Percentiles rank a stretch among this genome's conserved stretches.
Conservation (phyloP, 2,888 invertebrate species). For the Coenonympha glycerion region DNA sequence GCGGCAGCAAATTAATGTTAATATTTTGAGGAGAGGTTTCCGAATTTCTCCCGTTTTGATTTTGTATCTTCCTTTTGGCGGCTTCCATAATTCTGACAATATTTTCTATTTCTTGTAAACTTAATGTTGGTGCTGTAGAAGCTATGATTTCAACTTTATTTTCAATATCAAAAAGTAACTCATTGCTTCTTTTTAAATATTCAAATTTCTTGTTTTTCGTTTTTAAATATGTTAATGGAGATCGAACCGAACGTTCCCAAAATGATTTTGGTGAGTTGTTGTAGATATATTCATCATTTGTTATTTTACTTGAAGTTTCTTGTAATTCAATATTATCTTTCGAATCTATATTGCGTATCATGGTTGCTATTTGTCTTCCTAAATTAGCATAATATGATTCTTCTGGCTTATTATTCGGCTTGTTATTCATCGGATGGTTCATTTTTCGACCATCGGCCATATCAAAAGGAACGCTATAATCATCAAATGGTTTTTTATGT, state of each 20-base stretch:
- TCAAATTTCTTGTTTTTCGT: constrained; percentile 34
- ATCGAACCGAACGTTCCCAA: constrained; percentile 63
- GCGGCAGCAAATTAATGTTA: constrained; percentile 48
- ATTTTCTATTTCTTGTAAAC: constrained; percentile 57
- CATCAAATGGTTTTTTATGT: constrained; percentile 15
- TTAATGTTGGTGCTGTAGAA: constrained; percentile 40
- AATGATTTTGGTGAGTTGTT: constrained; percentile 49
- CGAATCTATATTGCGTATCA: constrained; percentile 50
- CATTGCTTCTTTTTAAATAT: constrained; percentile 42
- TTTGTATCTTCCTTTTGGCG: constrained; percentile 26
- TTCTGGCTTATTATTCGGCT: constrained; percentile 34
- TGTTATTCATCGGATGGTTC: constrained; percentile 25
- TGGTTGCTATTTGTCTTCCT: constrained; percentile 60
- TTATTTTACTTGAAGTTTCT: constrained; percentile 28
- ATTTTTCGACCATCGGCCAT: constrained; percentile 20
- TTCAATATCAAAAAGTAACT: constrained; percentile 55
- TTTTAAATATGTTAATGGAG: constrained; percentile 41
- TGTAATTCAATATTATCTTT: constrained; percentile 43
- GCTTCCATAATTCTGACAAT: constrained; percentile 46
- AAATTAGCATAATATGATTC: constrained; percentile 53
- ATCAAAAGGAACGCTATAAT: constrained; percentile 21
- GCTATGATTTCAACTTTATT: constrained; percentile 50
- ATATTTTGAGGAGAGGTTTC: constrained; percentile 35
- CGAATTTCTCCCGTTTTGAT: constrained; percentile 22
- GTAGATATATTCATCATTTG: constrained; percentile 39